Evolutionary conservation across 2,888 invertebrate genomes (phyloP), one percentile per base, ranked within the genome.

Genomic region (Alloscopus bannaensis): DNA sequence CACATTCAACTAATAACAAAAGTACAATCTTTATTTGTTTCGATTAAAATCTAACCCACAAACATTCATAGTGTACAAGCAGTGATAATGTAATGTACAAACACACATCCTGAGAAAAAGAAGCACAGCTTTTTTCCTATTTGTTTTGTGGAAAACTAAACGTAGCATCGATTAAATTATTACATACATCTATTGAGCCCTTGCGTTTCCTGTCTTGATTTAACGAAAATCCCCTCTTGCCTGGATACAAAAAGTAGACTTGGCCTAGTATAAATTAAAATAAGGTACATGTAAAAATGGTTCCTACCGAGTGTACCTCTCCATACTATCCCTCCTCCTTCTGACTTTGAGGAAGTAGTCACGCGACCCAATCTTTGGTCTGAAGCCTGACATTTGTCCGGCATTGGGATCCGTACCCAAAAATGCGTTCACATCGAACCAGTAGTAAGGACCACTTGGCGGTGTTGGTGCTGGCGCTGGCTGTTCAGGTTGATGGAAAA

Each of bases 391-490:
- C 60, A 70, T 66, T 22, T 82, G 79, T 60, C 81, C 80, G 6
- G 73, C 66, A 16, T 59, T 82, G 8, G 84, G 81, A 29, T 82
- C 81, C 0, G 72, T 70, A 22, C 85, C 85, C 22, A 83, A 62
- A 60, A 85, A 84, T 16, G 84, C 83, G 66, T 84, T 85, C 45
- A 84, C 50, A 50, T 84, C 84, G 28, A 82, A 62, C 85, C 85
- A 85, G 24, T 84, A 85, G 47, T 85, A 85, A 18, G 83, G 79
- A 18, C 85, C 85, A 71, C 59, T 80, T 0, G 82, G 81, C 40
- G 82, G 81, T 24, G 68, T 70, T 40, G 69, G 76, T 8, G n/a
- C 31, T 1, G 31, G 28, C 22, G 18, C 1, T 1, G 50, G 26
- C 16, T 8, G 55, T 16, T 24, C 26, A n/a, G 62, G 79, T 8